A percentile compares a stretch with the other conserved stretches of the same genome.
Conservation (phyloP, 2,797 vertebrate genomes). For the Perodicticus potto region DNA sequence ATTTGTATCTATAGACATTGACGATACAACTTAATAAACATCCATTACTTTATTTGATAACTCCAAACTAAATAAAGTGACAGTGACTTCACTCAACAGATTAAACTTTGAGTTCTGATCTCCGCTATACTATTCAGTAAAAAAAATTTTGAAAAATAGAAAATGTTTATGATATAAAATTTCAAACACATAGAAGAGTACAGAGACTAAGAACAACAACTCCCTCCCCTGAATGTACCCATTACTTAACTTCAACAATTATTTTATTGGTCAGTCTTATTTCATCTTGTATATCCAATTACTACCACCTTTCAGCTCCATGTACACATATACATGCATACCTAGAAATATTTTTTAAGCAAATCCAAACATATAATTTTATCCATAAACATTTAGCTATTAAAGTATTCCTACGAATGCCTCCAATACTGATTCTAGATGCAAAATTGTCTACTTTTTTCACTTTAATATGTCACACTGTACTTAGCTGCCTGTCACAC, state of each 20-base stretch:
- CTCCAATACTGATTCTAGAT: neutral
- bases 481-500: neutral
- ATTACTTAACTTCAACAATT: neutral
- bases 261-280: neutral
- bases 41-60: neutral
- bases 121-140: neutral
- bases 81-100: slow-evolving; percentile 17
- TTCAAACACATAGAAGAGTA: slow-evolving; percentile 33
- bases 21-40: neutral
- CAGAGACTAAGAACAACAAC: neutral
- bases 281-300: neutral
- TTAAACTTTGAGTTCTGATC: slow-evolving; percentile 30
- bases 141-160: slow-evolving; percentile 37
- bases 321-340: fast-evolving
- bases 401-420: neutral
- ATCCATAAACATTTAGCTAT: neutral
- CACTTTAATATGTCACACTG: neutral
- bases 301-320: neutral
- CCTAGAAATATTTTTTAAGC: neutral
- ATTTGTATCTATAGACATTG: slow-evolving; percentile 7
- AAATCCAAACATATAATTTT: neutral
- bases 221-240: neutral
- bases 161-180: slow-evolving; percentile 14
- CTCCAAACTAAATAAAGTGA: slow-evolving; percentile 44
- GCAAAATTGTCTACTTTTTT: neutral